These are phyloP conservation scores for Chionodraco myersi DNA, from an alignment of 2,113 vertebrate species.

Conservation along the genomic window DNA sequence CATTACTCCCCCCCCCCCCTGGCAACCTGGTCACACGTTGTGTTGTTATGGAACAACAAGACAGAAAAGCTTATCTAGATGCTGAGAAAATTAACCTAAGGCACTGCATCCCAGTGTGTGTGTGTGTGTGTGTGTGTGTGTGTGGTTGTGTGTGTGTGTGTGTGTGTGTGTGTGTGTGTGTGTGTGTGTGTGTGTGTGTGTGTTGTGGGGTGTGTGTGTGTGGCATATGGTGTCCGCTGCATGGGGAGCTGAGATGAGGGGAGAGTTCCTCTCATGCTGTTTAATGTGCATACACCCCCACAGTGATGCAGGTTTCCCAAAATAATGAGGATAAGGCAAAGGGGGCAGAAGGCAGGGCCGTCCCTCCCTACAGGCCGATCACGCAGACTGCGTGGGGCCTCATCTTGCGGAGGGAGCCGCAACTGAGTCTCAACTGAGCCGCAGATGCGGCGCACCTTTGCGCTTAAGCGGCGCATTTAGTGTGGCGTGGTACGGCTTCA, in stretches of 20 bases:
- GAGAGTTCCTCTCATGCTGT: slow-evolving; percentile 66
- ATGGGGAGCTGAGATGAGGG: slow-evolving; percentile 62
- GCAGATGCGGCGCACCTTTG: no score
- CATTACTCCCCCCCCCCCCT: slow-evolving; percentile 57
- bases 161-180: slow-evolving; percentile 22
- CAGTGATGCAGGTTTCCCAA: slow-evolving; percentile 70
- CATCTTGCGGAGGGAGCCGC: no score
- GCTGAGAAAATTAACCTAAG: slow-evolving; percentile 67
- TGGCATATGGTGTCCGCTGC: slow-evolving; percentile 70
- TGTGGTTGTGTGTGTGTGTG: slow-evolving; percentile 21
- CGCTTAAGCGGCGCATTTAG: no score
- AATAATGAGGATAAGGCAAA: slow-evolving; percentile 33
- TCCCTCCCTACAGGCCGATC: no score
- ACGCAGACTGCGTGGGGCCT: no score
- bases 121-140: slow-evolving; percentile 18
- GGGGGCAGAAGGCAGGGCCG: no score
- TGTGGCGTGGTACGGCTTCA: no score
- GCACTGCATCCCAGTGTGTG: slow-evolving; percentile 30
- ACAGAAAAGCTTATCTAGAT: slow-evolving; percentile 63
- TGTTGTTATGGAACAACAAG: slow-evolving; percentile 70
- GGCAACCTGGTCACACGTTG: slow-evolving; percentile 14
- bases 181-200: slow-evolving; percentile 28
- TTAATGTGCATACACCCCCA: slow-evolving; percentile 58
- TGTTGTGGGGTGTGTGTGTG: slow-evolving; percentile 6
- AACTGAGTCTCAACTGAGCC: no score